Conservation (phyloP, 2,888 invertebrate genomes). For the Eremobia ochroleuca region DNA sequence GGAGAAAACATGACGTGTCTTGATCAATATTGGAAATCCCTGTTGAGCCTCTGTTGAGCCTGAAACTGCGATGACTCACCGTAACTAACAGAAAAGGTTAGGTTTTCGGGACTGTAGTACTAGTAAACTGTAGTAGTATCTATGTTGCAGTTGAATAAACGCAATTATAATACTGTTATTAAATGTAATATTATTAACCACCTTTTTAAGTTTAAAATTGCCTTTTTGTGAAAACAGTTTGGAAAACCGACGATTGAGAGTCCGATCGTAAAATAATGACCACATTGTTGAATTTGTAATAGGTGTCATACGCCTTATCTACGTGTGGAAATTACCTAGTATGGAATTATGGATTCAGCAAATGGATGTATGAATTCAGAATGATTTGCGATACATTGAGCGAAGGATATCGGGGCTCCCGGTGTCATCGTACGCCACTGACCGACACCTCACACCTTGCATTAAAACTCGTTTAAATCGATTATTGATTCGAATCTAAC, state of each 20-base stretch:
- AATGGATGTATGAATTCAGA: conserved; percentile 59
- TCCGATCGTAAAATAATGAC: not conserved
- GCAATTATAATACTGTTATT: not conserved
- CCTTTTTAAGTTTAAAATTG: not conserved
- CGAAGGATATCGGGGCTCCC: conserved; percentile 53
- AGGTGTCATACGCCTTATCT: not conserved
- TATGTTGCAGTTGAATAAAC: not conserved
- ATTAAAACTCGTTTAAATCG: conserved; percentile 55
- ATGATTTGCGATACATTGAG: conserved; percentile 71
- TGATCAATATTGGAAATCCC: conserved; percentile 80
- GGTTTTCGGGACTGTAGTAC: too few relatives aligned
- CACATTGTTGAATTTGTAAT: conserved; percentile 5
- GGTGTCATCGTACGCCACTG: conserved; percentile 65
- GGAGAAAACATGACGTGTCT: conserved; percentile 76
- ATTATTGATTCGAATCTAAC: conserved; percentile 30
- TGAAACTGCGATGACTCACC: conserved; percentile 59
- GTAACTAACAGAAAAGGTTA: conserved; percentile 10
- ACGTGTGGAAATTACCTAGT: too few relatives aligned
- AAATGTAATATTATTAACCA: not conserved
- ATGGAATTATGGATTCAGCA: conserved; percentile 40
- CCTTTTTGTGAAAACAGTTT: not conserved
- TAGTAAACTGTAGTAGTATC: too few relatives aligned
- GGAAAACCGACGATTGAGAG: not conserved
- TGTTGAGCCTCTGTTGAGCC: conserved; percentile 68
- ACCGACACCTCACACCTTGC: conserved; percentile 60